These are phyloP conservation scores for Holothuria leucospilota DNA, from an alignment of 53 echinoderm and acorn worm genomes.

Conservation along the genomic window DNA sequence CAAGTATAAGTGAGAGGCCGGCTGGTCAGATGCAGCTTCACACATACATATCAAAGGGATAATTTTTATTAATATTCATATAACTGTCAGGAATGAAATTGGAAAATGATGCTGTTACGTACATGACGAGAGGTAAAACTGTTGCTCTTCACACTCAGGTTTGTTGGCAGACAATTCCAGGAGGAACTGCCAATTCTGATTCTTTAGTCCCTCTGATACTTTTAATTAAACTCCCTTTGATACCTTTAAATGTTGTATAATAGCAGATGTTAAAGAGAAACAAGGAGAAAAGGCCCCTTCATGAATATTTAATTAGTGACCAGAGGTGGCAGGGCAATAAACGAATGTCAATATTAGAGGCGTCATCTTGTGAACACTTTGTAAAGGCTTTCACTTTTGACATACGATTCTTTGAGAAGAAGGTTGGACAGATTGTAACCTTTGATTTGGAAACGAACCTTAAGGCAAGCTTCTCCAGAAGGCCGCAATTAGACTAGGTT, in stretches of 20 bases:
- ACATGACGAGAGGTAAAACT: conserved; percentile 8
- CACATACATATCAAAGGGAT: conserved; percentile 27
- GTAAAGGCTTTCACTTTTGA: too few relatives aligned
- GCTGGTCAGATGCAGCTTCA: background rate
- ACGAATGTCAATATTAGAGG: conserved; percentile 12
- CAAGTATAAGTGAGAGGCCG: conserved; percentile 47
- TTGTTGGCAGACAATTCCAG: too few relatives aligned
- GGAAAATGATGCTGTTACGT: conserved; percentile 14
- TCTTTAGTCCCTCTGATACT: too few relatives aligned
- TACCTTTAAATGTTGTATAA: too few relatives aligned
- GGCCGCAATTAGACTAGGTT: too few relatives aligned
- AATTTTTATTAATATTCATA: conserved; percentile 54
- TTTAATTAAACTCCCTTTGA: too few relatives aligned
- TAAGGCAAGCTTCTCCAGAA: too few relatives aligned
- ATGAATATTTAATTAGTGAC: conserved; percentile 39
- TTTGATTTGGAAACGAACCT: too few relatives aligned
- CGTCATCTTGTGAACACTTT: too few relatives aligned
- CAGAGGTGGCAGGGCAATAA: conserved; percentile 34
- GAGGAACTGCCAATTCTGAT: too few relatives aligned
- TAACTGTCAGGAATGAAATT: conserved; percentile 30
- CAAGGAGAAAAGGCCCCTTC: background rate
- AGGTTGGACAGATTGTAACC: too few relatives aligned
- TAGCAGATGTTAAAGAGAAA: background rate
- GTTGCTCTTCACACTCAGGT: conserved; percentile 25
- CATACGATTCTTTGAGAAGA: too few relatives aligned